Evolutionary conservation across 1,140 invertebrate genomes (phyloP).

Genomic region (Drosophila rufa): DNA sequence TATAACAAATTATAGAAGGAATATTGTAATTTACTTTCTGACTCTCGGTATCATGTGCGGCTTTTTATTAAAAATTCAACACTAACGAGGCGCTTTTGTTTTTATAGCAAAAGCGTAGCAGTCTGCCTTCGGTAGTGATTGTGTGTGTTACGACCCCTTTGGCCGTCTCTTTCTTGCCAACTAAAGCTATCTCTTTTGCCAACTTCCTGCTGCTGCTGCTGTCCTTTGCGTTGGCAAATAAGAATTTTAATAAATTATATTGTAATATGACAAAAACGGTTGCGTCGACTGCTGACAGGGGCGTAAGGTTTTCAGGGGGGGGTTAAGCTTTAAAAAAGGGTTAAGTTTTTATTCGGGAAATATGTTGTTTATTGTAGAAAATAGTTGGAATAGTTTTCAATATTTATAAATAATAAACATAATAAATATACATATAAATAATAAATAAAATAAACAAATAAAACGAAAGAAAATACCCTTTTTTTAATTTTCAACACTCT

Average conservation of each 20-base stretch:
- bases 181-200: constrained; percentile 6
- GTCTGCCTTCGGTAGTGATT: neutral
- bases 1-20: constrained; percentile 41
- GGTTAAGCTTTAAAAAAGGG: neutral
- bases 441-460: too few relatives aligned
- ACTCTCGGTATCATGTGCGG: constrained; percentile 53
- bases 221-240: constrained; percentile 59
- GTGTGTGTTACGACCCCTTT: neutral
- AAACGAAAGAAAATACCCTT: too few relatives aligned
- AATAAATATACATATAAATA: too few relatives aligned
- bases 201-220: constrained; percentile 9
- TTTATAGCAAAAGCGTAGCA: constrained; percentile 31
- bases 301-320: constrained; percentile 15
- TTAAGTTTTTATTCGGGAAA: neutral
- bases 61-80: constrained; percentile 70
- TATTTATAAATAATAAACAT: too few relatives aligned
- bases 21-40: constrained; percentile 53
- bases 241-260: constrained; percentile 82
- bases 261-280: constrained; percentile 69
- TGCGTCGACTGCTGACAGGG: constrained; percentile 17
- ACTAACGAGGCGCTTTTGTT: constrained; percentile 65
- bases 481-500: neutral
- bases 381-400: too few relatives aligned
- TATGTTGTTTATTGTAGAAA: too few relatives aligned
- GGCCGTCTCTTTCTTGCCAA: constrained; percentile 19